Percentiles rank a stretch among this genome's conserved stretches.
phyloP scores from a whole-genome alignment of 2,797 vertebrate species.

The Sphenodon punctatus region DNA sequence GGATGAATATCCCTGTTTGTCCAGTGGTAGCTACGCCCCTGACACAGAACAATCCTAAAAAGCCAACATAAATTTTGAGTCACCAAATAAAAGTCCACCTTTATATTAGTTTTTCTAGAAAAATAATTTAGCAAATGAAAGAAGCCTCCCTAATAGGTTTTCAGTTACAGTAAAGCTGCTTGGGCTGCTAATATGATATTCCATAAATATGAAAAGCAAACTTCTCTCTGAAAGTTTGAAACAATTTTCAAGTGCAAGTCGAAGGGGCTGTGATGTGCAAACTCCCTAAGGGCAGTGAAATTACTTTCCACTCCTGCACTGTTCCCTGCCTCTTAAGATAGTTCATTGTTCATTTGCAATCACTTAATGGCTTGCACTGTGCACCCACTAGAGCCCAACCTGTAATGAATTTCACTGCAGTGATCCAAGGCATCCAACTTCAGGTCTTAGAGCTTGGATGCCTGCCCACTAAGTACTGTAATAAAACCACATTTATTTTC shows the following conservation, averaged over 20 bases:
- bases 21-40: no score
- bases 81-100: not conserved
- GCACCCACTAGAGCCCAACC: not conserved
- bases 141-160: not conserved
- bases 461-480: not conserved
- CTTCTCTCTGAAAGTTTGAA: not conserved
- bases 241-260: not conserved
- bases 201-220: not conserved
- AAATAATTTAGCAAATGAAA: not conserved
- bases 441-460: conserved; percentile 7
- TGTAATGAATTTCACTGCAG: conserved; percentile 14
- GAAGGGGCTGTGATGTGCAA: not conserved
- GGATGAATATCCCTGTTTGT: no score
- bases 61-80: not conserved
- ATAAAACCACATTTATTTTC: conserved; percentile 33
- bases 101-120: not conserved
- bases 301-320: not conserved
- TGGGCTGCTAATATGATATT: not conserved
- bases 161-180: not conserved
- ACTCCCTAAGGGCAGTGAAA: not conserved
- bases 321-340: not conserved
- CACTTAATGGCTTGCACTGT: conserved; percentile 1
- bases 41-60: no score
- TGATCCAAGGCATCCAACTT: not conserved
- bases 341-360: not conserved